A percentile compares a stretch with the other conserved stretches of the same genome.
Evolutionary conservation across 2,888 invertebrate genomes (phyloP).

Genomic region (Caenorhabditis becei): DNA sequence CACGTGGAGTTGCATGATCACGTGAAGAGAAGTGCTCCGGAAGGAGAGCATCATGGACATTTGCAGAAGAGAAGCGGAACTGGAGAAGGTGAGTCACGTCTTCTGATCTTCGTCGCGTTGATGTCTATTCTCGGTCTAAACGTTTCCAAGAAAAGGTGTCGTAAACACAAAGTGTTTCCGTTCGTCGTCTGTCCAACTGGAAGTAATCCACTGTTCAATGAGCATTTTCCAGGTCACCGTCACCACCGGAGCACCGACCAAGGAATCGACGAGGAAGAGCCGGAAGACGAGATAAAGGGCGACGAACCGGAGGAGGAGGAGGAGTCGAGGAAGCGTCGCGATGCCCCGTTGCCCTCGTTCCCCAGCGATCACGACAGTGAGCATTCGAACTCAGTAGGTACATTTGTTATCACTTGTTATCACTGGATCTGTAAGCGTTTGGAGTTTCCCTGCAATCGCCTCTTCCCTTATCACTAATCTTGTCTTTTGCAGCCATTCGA

Average conservation of each 20-base stretch:
- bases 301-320: constrained; percentile 31
- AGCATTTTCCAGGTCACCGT: constrained; percentile 38
- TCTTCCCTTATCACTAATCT: not conserved
- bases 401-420: constrained; percentile 52
- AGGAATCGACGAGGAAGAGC: constrained; percentile 55
- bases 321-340: constrained; percentile 20
- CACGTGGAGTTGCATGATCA: constrained; percentile 35
- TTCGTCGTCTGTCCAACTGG: not conserved
- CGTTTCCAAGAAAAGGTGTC: not conserved
- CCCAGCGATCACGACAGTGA: constrained; percentile 58
- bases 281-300: constrained; percentile 42
- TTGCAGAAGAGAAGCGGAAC: constrained; percentile 39
- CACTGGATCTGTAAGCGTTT: not conserved
- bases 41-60: constrained; percentile 16
- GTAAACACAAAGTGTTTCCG: not conserved
- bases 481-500: constrained; percentile 64
- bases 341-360: constrained; percentile 41
- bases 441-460: not conserved
- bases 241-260: constrained; percentile 57
- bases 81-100: constrained; percentile 12
- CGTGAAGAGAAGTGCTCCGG: constrained; percentile 28
- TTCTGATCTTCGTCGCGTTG: too few relatives aligned
- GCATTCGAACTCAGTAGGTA: constrained; percentile 64
- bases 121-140: not conserved
- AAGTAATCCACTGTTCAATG: not conserved